Evolutionary conservation across 2,113 vertebrate species (phyloP).

Genomic region (Syngnathoides biaculeatus): DNA sequence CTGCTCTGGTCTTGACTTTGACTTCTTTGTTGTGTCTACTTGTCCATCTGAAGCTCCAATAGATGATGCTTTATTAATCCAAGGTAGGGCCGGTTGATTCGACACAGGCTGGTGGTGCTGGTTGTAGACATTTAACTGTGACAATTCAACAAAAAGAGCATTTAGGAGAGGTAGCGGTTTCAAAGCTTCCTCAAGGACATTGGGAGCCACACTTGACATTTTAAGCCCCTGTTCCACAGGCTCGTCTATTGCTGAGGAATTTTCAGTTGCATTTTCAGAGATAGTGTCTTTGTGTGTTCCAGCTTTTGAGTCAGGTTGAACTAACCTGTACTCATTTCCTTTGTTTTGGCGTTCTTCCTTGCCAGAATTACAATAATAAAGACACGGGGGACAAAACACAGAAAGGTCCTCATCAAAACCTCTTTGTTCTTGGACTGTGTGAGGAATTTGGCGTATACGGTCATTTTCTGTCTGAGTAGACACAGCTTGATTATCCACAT

Average conservation of each 20-base stretch:
- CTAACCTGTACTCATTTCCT: slow-evolving; percentile 9
- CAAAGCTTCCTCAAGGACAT: slow-evolving; percentile 47
- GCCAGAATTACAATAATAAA: slow-evolving; percentile 75
- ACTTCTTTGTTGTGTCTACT: slow-evolving; percentile 4
- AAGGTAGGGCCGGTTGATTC: slow-evolving; percentile 60
- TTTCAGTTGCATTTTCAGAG: slow-evolving; percentile 30
- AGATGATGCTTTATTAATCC: slow-evolving; percentile 60
- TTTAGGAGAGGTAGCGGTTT: slow-evolving; percentile 82
- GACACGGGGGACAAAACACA: slow-evolving; percentile 78
- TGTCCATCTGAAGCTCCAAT: slow-evolving; percentile 8
- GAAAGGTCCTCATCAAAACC: slow-evolving; percentile 48
- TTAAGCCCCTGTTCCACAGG: neutral
- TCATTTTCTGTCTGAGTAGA: slow-evolving; percentile 27
- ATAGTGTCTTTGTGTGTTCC: slow-evolving; percentile 34
- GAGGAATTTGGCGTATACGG: slow-evolving; percentile 1
- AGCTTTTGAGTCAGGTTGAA: slow-evolving; percentile 21
- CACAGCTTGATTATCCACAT: slow-evolving; percentile 14
- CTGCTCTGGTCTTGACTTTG: neutral
- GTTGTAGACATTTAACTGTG: slow-evolving; percentile 66
- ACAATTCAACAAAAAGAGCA: slow-evolving; percentile 82
- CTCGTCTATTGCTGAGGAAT: neutral
- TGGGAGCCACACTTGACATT: slow-evolving; percentile 9
- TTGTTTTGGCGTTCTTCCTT: slow-evolving; percentile 29
- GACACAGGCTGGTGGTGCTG: slow-evolving; percentile 45
- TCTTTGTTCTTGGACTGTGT: slow-evolving; percentile 7